A percentile compares a stretch with the other conserved stretches of the same genome.
Evolutionary conservation across 2,113 vertebrate genomes (phyloP).

Genomic region (Peucedramus taeniatus): DNA sequence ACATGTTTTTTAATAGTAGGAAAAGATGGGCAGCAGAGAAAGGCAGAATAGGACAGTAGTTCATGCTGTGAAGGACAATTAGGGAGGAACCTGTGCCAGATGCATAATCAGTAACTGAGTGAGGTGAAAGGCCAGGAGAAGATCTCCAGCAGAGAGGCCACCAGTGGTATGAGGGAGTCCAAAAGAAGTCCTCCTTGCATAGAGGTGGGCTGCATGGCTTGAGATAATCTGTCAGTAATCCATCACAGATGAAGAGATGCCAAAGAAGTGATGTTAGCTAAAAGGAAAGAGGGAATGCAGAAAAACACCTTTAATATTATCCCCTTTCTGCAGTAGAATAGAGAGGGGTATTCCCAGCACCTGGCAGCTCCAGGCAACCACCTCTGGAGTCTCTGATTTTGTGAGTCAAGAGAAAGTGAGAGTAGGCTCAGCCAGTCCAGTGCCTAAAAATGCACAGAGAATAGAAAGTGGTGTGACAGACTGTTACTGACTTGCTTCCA

Average conservation of each 20-base stretch:
- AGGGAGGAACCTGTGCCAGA: background rate
- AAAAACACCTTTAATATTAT: background rate
- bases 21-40: background rate
- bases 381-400: background rate
- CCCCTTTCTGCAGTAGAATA: background rate
- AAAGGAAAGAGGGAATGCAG: background rate
- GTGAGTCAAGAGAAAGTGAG: background rate
- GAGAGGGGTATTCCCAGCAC: rapidly evolving
- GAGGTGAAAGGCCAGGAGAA: background rate
- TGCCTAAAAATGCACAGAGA: background rate
- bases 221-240: background rate
- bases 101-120: background rate
- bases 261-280: background rate
- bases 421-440: background rate
- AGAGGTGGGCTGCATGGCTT: background rate
- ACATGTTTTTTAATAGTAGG: background rate
- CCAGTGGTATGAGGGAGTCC: background rate
- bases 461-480: background rate
- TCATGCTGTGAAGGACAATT: background rate
- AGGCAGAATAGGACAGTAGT: background rate
- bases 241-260: background rate
- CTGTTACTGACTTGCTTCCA: background rate
- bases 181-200: background rate
- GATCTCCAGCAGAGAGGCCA: background rate
- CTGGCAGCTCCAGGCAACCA: background rate